Percentiles rank a stretch among this genome's conserved stretches.
Conservation (phyloP, 64 coral and sea anemone species). For the Anthopleura sola region DNA sequence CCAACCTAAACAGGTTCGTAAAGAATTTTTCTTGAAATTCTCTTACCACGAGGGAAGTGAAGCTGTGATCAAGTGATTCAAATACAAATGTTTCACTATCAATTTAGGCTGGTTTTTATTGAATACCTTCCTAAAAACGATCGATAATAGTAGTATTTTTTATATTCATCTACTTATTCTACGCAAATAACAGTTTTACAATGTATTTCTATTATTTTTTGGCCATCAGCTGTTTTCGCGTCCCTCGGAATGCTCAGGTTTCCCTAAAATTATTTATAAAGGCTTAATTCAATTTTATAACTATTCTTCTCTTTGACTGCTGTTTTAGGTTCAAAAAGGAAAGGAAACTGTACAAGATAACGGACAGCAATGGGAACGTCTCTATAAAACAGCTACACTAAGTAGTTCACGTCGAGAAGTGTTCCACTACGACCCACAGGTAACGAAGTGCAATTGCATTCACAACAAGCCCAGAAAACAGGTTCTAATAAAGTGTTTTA, state of each 20-base stretch:
- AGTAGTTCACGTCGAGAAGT: conserved; percentile 91
- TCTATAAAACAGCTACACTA: conserved; percentile 86
- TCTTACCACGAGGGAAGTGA: not conserved
- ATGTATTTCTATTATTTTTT: no score
- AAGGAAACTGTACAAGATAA: conserved; percentile 18
- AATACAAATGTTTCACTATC: no score
- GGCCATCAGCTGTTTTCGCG: not conserved
- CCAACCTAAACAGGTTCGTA: conserved; percentile 62
- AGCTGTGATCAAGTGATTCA: no score
- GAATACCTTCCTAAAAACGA: no score
- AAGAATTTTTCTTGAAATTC: not conserved
- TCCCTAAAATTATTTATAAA: no score
- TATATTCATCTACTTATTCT: no score
- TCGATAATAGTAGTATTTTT: no score
- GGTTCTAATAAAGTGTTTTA: not conserved
- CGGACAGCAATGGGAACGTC: conserved; percentile 77
- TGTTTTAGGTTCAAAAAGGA: conserved; percentile 43
- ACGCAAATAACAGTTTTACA: no score
- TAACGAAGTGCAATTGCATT: not conserved
- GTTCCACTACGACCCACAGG: conserved; percentile 92
- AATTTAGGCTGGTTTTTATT: no score
- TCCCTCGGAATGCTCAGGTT: not conserved
- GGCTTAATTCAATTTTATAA: no score
- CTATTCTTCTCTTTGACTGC: not conserved
- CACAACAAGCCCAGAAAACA: not conserved